Evolutionary conservation across 2,888 invertebrate species (phyloP), one percentile per base, ranked within the genome.

Genomic region (Unio delphinus): DNA sequence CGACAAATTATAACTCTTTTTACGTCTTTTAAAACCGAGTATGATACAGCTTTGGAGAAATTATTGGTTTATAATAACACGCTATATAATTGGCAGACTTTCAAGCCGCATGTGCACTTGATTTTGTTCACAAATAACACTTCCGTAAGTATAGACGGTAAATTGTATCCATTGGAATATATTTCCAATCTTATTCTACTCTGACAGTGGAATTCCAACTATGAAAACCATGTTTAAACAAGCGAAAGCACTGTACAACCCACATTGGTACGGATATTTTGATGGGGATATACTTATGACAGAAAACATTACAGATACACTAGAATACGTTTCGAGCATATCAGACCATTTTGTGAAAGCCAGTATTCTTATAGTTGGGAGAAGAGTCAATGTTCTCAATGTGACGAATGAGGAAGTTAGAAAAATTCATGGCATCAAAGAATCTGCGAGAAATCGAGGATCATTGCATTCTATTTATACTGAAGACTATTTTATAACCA

Each of bases 51-150:
- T 62, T 20, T 66, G 20, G 79, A 76, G 57, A 80, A 79, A 64
- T 20, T 68, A 20, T 45, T 61, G 6, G 76, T 81, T 18, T 77
- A 78, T 72, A 75, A 73, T 28, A 79, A 80, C 58, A 81, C 81
- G 4, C 55, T 80, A 20, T 61, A 57, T 4, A 81, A 81, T 65
- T 81, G 81, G 81, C 73, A 75, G 8, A 61, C 66, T 30, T 74
- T 81, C n/a, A 74, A 69, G 58, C 74, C 76, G 8, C 65, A 64
- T 34, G 73, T 75, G 26, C 75, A 78, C 30, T 59, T 79, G 23
- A 73, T 81, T 56, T 45, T 81, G n/a, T 81, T 80, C 67, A 71
- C 80, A 55, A 81, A 78, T 64, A 73, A 77, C 59, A 62, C 72
- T 0, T 58, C 61, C 20, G 64, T 72, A 30, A 65, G 11, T 3